These are phyloP conservation scores for Mionectes olivaceus DNA, from an alignment of 2,797 vertebrate species.

Conservation along the genomic window DNA sequence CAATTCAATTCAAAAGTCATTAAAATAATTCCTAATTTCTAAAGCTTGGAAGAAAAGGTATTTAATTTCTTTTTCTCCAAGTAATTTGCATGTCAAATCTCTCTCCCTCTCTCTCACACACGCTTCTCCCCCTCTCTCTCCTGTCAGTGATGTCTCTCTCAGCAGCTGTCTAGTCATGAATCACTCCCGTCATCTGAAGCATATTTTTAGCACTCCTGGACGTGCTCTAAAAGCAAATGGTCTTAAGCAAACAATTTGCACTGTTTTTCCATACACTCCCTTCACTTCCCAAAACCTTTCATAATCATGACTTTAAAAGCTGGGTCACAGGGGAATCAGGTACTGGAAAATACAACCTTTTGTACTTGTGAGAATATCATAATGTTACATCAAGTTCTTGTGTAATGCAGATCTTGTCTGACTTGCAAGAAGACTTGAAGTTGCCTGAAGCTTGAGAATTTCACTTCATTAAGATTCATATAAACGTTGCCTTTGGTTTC, in stretches of 20 bases:
- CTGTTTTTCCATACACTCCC: background rate
- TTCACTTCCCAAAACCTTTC: background rate
- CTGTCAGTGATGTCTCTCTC: constrained; percentile 64
- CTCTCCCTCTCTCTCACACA: background rate
- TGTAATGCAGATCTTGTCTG: constrained; percentile 22
- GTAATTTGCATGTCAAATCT: constrained; percentile 59
- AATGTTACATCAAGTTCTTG: constrained; percentile 5
- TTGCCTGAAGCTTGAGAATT: constrained; percentile 22
- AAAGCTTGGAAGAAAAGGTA: constrained; percentile 16
- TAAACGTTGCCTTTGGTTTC: constrained; percentile 46
- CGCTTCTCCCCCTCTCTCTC: background rate
- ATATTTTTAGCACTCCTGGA: constrained; percentile 67
- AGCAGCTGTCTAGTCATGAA: constrained; percentile 68
- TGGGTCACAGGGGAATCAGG: constrained; percentile 34
- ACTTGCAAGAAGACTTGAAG: background rate
- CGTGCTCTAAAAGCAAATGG: constrained; percentile 65
- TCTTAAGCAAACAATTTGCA: constrained; percentile 31
- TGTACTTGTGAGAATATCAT: constrained; percentile 21
- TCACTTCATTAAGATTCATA: constrained; percentile 52
- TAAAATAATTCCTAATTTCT: constrained; percentile 44
- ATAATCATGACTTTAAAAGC: constrained; percentile 27
- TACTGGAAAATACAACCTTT: constrained; percentile 36
- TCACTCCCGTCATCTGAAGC: constrained; percentile 57
- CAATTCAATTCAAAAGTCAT: constrained; percentile 31
- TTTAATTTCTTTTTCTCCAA: constrained; percentile 45